Base-by-base conservation (phyloP, 2,888 invertebrate species). In the Neoascia interrupta region DNA sequence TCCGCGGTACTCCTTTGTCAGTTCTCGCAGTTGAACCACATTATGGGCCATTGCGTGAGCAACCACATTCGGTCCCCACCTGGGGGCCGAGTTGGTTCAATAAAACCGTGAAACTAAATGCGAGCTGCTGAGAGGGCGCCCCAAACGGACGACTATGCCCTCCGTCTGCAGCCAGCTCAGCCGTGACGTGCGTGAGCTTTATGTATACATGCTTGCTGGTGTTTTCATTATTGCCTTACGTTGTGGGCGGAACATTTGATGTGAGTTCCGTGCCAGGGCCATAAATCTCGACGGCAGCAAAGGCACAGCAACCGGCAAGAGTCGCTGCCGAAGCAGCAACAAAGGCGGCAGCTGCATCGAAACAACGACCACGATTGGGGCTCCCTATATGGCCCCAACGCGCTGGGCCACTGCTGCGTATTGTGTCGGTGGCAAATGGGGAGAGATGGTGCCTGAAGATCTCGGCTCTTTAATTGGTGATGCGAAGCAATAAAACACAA, bases 41-140 rank as follows among this genome's bases (percentile, higher is more conserved):
- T 36, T 70, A 15, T 69, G 51, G 63, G 23, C 36, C 56, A 69
- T 69, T 75, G 69, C 69, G 75, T 75, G 70, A 49, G 70, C 28
- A 51, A 28, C 63, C 63, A 63, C 75, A 61, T 63, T 56, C 56
- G 19, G n/a, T n/a, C 43, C 34, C 49, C 47, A 68, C 68, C 51
- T 60, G 49, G 23, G 56, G 53, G 45, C 34, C 37, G 53, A 70
- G 58, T 54, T 45, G 21, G 51, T 58, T 8, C 39, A 26, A 60
- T 53, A 56, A 63, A 51, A 75, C 53, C 56, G 43, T 15, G 37
- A 19, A 70, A 56, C 41, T n/a, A 43, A 49, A 64, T 58, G 66
- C 73, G 81, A 82, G 82, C 82, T 81, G 81, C 81, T 82, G 74
- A 83, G 83, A 84, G 81, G 84, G 85, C 84, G 82, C 68, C 43